phyloP scores from a whole-genome alignment of 2,888 invertebrate species.

The Cacoxenus indagator region DNA sequence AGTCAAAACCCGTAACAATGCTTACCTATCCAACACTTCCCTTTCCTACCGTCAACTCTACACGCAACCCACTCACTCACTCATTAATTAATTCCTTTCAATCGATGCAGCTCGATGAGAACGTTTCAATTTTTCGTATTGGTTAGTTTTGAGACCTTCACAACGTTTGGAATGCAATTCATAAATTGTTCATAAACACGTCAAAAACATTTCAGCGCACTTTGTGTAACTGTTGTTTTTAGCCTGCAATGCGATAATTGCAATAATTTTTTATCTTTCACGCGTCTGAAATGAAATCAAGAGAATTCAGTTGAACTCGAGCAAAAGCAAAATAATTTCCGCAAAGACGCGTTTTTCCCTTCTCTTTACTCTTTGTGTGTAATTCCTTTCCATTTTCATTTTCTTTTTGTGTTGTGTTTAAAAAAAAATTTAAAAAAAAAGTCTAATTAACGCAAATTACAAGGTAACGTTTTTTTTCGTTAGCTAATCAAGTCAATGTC shows the following conservation, averaged over 20 bases:
- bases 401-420: slow-evolving; percentile 16
- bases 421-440: slow-evolving; percentile 40
- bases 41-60: no score
- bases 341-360: slow-evolving; percentile 4
- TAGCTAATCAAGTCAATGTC: slow-evolving; percentile 27
- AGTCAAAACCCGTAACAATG: no score
- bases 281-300: slow-evolving; percentile 41
- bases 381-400: not conserved
- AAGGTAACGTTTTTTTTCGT: slow-evolving; percentile 30
- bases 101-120: not conserved
- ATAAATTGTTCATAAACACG: slow-evolving; percentile 15
- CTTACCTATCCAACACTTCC: no score
- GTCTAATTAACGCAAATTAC: slow-evolving; percentile 33
- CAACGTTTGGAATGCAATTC: slow-evolving; percentile 60
- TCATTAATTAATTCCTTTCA: not conserved
- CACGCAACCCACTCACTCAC: not conserved
- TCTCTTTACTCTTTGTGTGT: not conserved
- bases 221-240: not conserved
- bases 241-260: slow-evolving; percentile 16
- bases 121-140: not conserved
- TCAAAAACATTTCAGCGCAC: not conserved
- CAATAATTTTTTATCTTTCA: slow-evolving; percentile 7
- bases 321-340: slow-evolving; percentile 6
- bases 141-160: slow-evolving; percentile 46
- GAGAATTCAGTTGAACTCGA: slow-evolving; percentile 13